Base-by-base conservation (phyloP, 2,113 vertebrate species). In the Fukomys damarensis region DNA sequence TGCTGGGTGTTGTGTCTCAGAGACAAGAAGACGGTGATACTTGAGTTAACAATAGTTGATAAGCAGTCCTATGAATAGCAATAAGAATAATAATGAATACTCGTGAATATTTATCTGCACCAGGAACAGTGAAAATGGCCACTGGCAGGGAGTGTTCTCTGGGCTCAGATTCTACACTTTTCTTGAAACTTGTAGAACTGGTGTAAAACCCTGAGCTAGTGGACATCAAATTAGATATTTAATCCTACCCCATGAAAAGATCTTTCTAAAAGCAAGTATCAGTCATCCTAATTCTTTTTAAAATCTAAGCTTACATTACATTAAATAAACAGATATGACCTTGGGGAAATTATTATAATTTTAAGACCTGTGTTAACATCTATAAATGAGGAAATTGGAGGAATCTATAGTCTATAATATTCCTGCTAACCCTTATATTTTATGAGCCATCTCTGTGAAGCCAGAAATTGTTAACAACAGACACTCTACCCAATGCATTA, bases 361-460 rank as follows among this genome's bases (percentile, higher is more conserved):
- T 94, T 96, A 94, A 65, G 74, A 79, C 17, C 52, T 82, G 0
- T 94, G 94, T 92, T 74, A 81, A 46, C 46, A 72, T 26, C 43
- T 63, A 13, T 92, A 94, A 95, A 77, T 72, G 38, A 92, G 19
- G 30, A 24, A 59, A 2, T 14, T 35, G 1, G 43, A 87, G 54
- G 32, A 63, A 35, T 61, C 85, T 92, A 2, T 61, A 1, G 35
- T 59, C 43, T 88, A 61, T 89, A 52, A 56, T 70, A 80, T 83
- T 95, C 83, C 77, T 95, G 10, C 63, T 59, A 80, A 74, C 26
- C 35, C 68, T 87, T 89, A 94, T 30, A 82, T 97, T 94, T 93
- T 90, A 97, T 41, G 49, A 97, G 81, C 70, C 89, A 90, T 83
- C 92, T 93, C 79, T 91, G 20, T 56, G 43, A 94, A 80, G 83